Evolutionary conservation across 2,113 vertebrate species (phyloP), one percentile per base, ranked within the genome.

Genomic region (Etheostoma spectabile): DNA sequence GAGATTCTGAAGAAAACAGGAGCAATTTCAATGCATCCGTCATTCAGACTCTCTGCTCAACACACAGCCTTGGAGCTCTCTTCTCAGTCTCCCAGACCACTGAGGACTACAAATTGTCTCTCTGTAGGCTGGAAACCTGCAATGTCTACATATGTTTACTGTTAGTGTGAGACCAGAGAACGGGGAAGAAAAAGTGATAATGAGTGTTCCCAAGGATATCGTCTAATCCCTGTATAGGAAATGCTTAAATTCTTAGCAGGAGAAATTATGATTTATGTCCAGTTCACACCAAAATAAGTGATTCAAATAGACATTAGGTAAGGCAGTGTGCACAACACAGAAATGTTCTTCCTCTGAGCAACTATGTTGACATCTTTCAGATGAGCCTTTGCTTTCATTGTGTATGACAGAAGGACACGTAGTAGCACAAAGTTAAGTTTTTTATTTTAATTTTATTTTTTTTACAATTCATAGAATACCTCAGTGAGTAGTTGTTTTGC

Each of bases 21-120:
- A 81, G 88, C 75, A 60, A 35, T 88, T 90, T 91, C 80, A 90
- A 92, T 89, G 86, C 88, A 75, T 88, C 74, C 76, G 72, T 81
- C 88, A 86, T 84, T 90, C 89, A 91, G 75, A 89, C 76, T 74
- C 72, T 76, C 60, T 49, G 71, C 86, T 84, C 80, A 78, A 62
- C 60, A 69, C 48, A 49, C 61, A 80, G 85, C 75, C 79, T 82
- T 66, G 86, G 89, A 85, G 83, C 88, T 90, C 83, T 79, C 62
- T 69, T 65, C 33, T 68, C 61, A 8, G 46, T 75, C 77, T 79
- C 69, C 56, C 53, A 57, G 56, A 86, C 79, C 60, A 62, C 60
- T 70, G 71, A 55, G 71, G 68, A 78, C 66, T 19, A 52, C 64
- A 77, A 79, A 70, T 33, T 84, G 79, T 85, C 82, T 84, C 59